A percentile compares a stretch with the other conserved stretches of the same genome.
Conservation (phyloP, 2,797 vertebrate species). For the Neoniphon sammara region DNA sequence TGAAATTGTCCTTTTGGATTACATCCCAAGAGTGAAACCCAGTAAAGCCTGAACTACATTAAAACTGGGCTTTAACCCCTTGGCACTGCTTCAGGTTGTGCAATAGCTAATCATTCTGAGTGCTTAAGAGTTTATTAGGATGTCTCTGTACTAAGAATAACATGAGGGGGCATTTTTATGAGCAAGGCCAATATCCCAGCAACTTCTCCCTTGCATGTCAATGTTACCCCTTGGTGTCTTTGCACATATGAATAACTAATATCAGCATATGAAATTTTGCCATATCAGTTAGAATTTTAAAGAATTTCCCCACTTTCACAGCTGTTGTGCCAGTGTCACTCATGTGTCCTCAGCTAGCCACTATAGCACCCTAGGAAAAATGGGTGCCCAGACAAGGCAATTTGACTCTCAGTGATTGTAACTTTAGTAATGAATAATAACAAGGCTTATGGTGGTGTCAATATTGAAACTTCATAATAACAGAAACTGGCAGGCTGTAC, state of each 20-base stretch:
- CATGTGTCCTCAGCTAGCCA: no score
- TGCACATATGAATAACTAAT: not conserved
- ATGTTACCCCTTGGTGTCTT: not conserved
- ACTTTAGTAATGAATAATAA: no score
- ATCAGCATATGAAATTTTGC: no score
- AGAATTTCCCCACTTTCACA: no score
- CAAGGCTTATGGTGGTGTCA: no score
- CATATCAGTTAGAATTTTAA: no score
- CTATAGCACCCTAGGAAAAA: no score
- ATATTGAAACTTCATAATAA: no score
- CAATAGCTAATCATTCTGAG: conserved; percentile 83
- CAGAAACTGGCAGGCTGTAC: no score
- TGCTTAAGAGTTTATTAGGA: conserved; percentile 77
- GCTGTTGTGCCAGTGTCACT: no score
- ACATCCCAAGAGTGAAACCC: conserved; percentile 73
- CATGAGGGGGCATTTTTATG: conserved; percentile 47
- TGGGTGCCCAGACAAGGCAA: no score
- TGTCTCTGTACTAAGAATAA: conserved; percentile 65
- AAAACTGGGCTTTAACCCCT: conserved; percentile 81
- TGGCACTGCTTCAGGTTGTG: conserved; percentile 77
- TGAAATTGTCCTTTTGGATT: conserved; percentile 84
- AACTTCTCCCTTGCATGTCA: conserved; percentile 7
- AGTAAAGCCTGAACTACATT: conserved; percentile 80
- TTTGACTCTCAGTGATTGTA: no score
- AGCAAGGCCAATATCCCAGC: conserved; percentile 26